These are phyloP conservation scores for Euwallacea fornicatus DNA, from an alignment of 1,140 invertebrate genomes.

Conservation along the genomic window DNA sequence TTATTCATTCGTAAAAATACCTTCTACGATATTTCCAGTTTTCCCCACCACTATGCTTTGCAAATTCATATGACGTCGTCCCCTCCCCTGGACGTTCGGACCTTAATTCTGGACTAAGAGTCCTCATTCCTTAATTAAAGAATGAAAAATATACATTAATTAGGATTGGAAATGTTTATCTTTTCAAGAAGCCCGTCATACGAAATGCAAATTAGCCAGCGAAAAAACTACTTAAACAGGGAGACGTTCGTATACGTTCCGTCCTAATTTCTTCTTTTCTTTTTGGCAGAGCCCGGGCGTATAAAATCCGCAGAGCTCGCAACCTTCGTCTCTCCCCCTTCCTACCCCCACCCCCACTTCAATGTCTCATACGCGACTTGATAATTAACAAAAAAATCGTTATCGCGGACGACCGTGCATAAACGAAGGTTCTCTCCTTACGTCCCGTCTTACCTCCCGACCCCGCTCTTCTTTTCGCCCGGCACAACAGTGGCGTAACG, in stretches of 20 bases:
- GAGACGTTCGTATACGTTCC: constrained; percentile 24
- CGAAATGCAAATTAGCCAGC: constrained; percentile 24
- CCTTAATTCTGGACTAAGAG: neutral
- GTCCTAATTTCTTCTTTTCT: constrained; percentile 31
- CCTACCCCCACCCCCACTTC: constrained; percentile 38
- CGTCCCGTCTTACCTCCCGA: constrained; percentile 35
- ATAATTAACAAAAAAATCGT: constrained; percentile 57
- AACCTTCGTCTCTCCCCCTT: constrained; percentile 30
- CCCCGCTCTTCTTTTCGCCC: constrained; percentile 36
- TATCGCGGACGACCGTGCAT: constrained; percentile 54
- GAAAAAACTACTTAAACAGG: constrained; percentile 27
- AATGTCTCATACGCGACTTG: constrained; percentile 54
- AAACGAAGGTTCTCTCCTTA: constrained; percentile 52
- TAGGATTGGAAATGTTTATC: constrained; percentile 12
- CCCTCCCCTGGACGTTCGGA: too few relatives aligned
- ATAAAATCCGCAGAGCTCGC: constrained; percentile 45
- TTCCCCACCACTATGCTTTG: too few relatives aligned
- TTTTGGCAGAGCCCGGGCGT: constrained; percentile 40
- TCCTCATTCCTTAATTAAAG: constrained; percentile 9
- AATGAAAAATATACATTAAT: constrained; percentile 10
- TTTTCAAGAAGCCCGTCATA: constrained; percentile 7
- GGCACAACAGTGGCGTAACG: constrained; percentile 24
- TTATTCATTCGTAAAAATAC: too few relatives aligned
- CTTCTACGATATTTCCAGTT: too few relatives aligned
- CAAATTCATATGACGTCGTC: too few relatives aligned